Evolutionary conservation across 2,797 vertebrate species (phyloP).

Genomic region (Myripristis murdjan): DNA sequence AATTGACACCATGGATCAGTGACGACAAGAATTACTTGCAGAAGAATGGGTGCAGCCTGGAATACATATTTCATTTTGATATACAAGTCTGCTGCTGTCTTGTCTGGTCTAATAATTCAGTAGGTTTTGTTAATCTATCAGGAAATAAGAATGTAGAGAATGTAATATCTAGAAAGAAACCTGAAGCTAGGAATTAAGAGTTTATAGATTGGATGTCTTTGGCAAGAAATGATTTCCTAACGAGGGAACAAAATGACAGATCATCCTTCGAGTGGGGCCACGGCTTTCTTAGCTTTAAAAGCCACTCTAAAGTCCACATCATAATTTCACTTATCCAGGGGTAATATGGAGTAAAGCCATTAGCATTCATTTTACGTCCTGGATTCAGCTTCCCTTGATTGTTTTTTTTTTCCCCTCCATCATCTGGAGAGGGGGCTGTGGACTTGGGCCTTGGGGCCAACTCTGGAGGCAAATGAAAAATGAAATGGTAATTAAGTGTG

Average conservation of each 20-base stretch:
- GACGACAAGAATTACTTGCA: too few species aligned
- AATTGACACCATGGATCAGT: too few species aligned
- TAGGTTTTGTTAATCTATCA: background rate
- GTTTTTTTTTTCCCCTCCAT: constrained; percentile 41
- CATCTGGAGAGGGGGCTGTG: constrained; percentile 31
- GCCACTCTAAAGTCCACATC: constrained; percentile 21
- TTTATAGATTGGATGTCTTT: background rate
- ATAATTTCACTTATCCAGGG: constrained; percentile 47
- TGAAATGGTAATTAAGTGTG: constrained; percentile 72
- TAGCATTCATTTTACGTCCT: constrained; percentile 59
- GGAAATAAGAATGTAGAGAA: background rate
- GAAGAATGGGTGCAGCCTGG: too few species aligned
- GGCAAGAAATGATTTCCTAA: background rate
- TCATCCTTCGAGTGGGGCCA: constrained; percentile 4
- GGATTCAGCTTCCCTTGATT: constrained; percentile 55
- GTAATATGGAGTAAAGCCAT: constrained; percentile 45
- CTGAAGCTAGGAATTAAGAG: background rate
- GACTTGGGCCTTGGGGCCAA: constrained; percentile 30
- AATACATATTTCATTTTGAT: too few species aligned
- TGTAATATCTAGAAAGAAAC: background rate
- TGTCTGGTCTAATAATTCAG: too few species aligned
- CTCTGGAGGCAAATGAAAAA: constrained; percentile 73
- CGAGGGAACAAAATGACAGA: background rate
- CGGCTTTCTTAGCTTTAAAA: constrained; percentile 35
- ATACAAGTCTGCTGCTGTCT: too few species aligned